Conservation (phyloP, 2,888 invertebrate species). For the Anoncus sp. region DNA sequence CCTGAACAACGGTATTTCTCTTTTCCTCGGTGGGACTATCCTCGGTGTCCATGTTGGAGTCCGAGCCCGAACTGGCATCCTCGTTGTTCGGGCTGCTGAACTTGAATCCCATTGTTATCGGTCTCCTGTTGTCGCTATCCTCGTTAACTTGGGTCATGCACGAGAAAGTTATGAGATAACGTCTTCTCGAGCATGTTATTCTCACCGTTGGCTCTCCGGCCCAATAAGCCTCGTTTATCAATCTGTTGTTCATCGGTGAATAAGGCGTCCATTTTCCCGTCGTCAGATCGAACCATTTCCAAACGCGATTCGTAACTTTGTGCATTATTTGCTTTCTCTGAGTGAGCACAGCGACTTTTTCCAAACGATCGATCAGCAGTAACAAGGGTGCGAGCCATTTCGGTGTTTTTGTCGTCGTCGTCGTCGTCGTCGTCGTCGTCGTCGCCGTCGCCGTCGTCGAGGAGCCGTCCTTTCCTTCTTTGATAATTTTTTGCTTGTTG, state of each 20-base stretch:
- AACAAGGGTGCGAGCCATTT: slow-evolving; percentile 91
- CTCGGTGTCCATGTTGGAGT: slow-evolving; percentile 81
- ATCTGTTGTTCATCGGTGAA: slow-evolving; percentile 88
- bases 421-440: not conserved
- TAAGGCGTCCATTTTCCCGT: slow-evolving; percentile 92
- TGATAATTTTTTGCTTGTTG: slow-evolving; percentile 71
- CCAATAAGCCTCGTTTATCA: slow-evolving; percentile 92
- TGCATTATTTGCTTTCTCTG: slow-evolving; percentile 88
- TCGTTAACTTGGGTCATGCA: slow-evolving; percentile 94
- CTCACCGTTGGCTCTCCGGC: slow-evolving; percentile 88
- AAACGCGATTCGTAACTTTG: slow-evolving; percentile 85
- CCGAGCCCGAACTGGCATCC: slow-evolving; percentile 74
- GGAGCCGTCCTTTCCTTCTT: slow-evolving; percentile 75
- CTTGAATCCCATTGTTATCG: slow-evolving; percentile 88
- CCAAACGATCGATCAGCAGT: slow-evolving; percentile 90
- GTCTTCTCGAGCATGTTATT: slow-evolving; percentile 89
- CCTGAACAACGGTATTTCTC: slow-evolving; percentile 77
- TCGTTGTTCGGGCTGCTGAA: slow-evolving; percentile 70
- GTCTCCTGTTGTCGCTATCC: slow-evolving; percentile 92
- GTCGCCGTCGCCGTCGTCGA: no score
- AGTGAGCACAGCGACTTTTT: slow-evolving; percentile 89
- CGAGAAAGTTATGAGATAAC: slow-evolving; percentile 91
- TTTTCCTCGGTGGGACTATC: slow-evolving; percentile 78
- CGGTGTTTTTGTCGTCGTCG: slow-evolving; percentile 83
- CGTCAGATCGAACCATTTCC: slow-evolving; percentile 95